Evolutionary conservation across 1,140 invertebrate genomes (phyloP).

Genomic region (Phortica variegata): DNA sequence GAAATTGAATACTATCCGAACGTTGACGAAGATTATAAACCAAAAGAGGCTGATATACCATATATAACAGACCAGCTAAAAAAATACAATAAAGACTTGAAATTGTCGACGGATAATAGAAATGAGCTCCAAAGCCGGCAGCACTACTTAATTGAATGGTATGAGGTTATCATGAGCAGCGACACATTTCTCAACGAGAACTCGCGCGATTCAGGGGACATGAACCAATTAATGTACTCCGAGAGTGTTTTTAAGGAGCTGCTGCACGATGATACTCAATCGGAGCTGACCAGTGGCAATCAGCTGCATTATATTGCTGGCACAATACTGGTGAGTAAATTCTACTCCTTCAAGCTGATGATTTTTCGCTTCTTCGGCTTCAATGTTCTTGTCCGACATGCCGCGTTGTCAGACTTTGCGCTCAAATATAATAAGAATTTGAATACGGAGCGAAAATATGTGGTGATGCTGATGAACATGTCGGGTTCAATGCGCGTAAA

Average conservation of each 20-base stretch:
- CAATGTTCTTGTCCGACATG: constrained; percentile 29
- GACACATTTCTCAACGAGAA: constrained; percentile 24
- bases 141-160: constrained; percentile 22
- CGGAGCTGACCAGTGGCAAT: background rate
- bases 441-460: constrained; percentile 20
- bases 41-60: constrained; percentile 89
- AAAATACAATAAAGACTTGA: constrained; percentile 82
- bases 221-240: constrained; percentile 84
- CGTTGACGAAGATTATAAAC: constrained; percentile 69
- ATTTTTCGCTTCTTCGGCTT: constrained; percentile 31
- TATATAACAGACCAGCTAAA: constrained; percentile 87
- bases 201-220: constrained; percentile 11
- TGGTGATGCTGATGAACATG: constrained; percentile 30
- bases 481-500: constrained; percentile 25
- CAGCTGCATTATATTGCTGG: constrained; percentile 64
- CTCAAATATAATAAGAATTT: background rate
- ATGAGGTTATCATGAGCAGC: constrained; percentile 21
- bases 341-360: constrained; percentile 49
- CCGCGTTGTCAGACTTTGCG: constrained; percentile 8
- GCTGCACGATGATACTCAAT: constrained; percentile 21
- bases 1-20: constrained; percentile 86
- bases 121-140: constrained; percentile 74
- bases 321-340: constrained; percentile 86
- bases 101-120: constrained; percentile 92
- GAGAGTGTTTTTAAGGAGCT: constrained; percentile 89